Conservation (phyloP, 2,888 invertebrate genomes). For the Pseudococcus longispinus region DNA sequence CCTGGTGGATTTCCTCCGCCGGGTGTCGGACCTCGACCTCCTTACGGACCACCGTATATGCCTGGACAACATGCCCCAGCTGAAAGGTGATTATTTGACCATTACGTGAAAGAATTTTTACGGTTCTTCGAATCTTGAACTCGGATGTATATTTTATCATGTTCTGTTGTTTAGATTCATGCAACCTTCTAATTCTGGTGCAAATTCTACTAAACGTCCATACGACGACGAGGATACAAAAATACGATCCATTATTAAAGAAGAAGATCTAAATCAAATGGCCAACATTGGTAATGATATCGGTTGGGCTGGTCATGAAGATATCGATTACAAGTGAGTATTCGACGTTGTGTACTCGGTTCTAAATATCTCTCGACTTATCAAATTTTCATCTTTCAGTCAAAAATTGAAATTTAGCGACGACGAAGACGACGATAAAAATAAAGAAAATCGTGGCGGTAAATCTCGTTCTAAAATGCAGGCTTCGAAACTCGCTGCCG, state of each 20-base stretch:
- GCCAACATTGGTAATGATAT: constrained; percentile 88
- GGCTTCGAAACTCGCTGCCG: constrained; percentile 36
- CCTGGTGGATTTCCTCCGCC: constrained; percentile 63
- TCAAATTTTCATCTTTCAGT: constrained; percentile 63
- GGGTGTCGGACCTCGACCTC: constrained; percentile 58
- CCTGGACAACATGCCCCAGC: constrained; percentile 54
- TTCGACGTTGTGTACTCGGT: neutral
- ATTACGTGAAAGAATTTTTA: neutral
- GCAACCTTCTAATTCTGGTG: neutral
- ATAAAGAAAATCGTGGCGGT: constrained; percentile 60
- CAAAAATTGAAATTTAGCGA: constrained; percentile 94
- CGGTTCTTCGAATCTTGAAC: neutral
- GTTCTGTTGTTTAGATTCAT: constrained; percentile 13
- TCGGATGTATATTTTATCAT: neutral
- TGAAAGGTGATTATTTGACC: constrained; percentile 65
- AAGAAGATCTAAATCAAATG: constrained; percentile 89
- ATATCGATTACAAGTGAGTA: constrained; percentile 86
- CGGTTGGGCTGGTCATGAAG: constrained; percentile 92
- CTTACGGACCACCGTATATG: constrained; percentile 66
- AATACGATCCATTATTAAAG: constrained; percentile 83
- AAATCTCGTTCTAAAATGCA: constrained; percentile 36
- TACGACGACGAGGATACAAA: constrained; percentile 52
- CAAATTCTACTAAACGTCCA: constrained; percentile 33
- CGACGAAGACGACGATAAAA: constrained; percentile 71
- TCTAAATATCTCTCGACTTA: neutral